Conservation (phyloP, 1,140 invertebrate species). For the Calosoma granatense region DNA sequence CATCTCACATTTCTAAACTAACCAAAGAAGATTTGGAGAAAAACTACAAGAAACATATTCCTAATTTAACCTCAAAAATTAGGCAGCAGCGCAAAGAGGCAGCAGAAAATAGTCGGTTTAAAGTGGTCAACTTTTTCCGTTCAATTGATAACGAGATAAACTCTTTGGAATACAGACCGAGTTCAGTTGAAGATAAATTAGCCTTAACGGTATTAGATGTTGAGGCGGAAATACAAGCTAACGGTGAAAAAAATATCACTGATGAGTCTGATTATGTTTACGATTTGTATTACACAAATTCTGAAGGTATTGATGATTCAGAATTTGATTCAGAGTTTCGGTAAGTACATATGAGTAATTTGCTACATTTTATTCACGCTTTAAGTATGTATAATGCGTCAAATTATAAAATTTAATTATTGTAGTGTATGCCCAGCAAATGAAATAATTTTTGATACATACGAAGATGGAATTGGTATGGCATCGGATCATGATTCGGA, state of each 20-base stretch:
- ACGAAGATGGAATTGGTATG: constrained; percentile 32
- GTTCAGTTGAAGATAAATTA: constrained; percentile 10
- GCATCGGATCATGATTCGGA: constrained; percentile 35
- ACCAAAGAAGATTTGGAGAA: constrained; percentile 28
- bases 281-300: constrained; percentile 42
- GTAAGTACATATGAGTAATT: constrained; percentile 35
- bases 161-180: constrained; percentile 8
- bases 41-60: constrained; percentile 34
- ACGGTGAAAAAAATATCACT: constrained; percentile 7
- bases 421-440: constrained; percentile 40
- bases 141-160: constrained; percentile 15
- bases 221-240: constrained; percentile 20
- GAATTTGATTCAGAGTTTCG: constrained; percentile 38
- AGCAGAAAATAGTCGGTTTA: constrained; percentile 37
- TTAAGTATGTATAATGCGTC: no score
- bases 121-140: constrained; percentile 37
- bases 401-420: constrained; percentile 15
- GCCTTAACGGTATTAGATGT: constrained; percentile 33
- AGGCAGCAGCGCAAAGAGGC: constrained; percentile 34
- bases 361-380: constrained; percentile 10
- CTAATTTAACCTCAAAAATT: constrained; percentile 37
- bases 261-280: constrained; percentile 38
- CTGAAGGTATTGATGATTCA: constrained; percentile 40
- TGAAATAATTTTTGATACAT: constrained; percentile 35
- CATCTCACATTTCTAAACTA: constrained; percentile 29